Base-by-base conservation (phyloP, 2,888 invertebrate genomes). In the Andrena bicolor region DNA sequence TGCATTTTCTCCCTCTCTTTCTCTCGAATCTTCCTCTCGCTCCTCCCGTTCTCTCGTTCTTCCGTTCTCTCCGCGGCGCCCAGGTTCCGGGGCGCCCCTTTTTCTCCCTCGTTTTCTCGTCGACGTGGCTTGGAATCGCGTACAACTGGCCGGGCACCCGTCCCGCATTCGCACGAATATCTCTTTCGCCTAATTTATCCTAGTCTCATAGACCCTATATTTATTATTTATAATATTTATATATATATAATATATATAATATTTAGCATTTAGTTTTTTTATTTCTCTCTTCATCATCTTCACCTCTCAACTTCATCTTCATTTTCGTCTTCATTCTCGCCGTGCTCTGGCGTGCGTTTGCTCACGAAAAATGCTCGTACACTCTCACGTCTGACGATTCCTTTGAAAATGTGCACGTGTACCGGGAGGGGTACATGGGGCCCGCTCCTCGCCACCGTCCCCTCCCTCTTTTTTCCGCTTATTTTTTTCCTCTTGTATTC, bases 211-310 rank as follows among this genome's bases (percentile, higher is more conserved):
- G 92, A 93, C 92, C 93, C 91, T 92, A 92, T 92, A 92, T 93
- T 93, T 92, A 93, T 92, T 93, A 93, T 93, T 93, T 94, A 93
- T 93, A 93, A 93, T 93, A 94, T 94, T 92, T 92, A 91, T 92
- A 92, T 93, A 92, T 92, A 92, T 92, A 87, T 87, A 86, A 90
- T 90, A 85, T 89, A 89, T 93, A 93, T 93, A 93, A 93, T 93
- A 93, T 93, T 93, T 92, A 93, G 91, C 92, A 93, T 93, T 93
- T 93, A 93, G 86, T 88, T 88, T 85, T 92, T 92, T 90, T 91
- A 91, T 92, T 90, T 92, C 89, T 90, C 87, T 84, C 82, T 65
- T 64, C 49, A 63, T 73, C 69, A 49, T 61, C 41, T 10, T 71
- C 58, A 64, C 70, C 41, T 56, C 30, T 64, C 60, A 70, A 75